A percentile compares a stretch with the other conserved stretches of the same genome.
Evolutionary conservation across 2,113 vertebrate genomes (phyloP).

Genomic region (Herpailurus yagouaroundi): DNA sequence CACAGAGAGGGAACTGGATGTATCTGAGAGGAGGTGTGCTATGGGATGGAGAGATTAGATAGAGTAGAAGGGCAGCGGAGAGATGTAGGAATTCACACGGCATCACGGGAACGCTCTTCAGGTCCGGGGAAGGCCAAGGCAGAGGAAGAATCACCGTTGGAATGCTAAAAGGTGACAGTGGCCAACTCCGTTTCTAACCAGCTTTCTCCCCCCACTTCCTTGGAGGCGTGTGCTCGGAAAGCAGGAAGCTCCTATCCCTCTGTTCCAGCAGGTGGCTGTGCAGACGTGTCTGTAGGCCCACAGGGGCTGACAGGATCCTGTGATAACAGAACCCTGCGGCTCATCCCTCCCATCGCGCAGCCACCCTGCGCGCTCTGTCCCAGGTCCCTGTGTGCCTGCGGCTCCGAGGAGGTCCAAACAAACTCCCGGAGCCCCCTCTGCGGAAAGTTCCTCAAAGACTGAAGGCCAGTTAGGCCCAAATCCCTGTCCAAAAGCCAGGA

Average conservation of each 20-base stretch:
- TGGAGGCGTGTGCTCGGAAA: neutral
- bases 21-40: neutral
- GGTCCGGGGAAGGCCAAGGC: neutral
- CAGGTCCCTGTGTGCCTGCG: rapidly evolving
- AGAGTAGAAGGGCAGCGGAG: rapidly evolving
- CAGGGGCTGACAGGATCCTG: rapidly evolving
- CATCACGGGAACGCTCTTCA: rapidly evolving
- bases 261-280: neutral
- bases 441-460: neutral
- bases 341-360: neutral
- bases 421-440: rapidly evolving
- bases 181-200: rapidly evolving
- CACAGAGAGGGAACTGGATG: neutral
- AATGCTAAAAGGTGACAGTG: neutral
- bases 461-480: neutral
- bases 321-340: rapidly evolving
- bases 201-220: neutral
- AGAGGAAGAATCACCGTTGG: rapidly evolving
- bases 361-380: neutral
- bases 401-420: neutral
- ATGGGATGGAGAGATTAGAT: rapidly evolving
- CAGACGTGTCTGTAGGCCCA: rapidly evolving
- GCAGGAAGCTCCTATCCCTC: neutral
- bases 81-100: neutral
- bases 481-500: neutral